phyloP scores from a whole-genome alignment of 1,140 invertebrate genomes.

The Danaus plexippus region DNA sequence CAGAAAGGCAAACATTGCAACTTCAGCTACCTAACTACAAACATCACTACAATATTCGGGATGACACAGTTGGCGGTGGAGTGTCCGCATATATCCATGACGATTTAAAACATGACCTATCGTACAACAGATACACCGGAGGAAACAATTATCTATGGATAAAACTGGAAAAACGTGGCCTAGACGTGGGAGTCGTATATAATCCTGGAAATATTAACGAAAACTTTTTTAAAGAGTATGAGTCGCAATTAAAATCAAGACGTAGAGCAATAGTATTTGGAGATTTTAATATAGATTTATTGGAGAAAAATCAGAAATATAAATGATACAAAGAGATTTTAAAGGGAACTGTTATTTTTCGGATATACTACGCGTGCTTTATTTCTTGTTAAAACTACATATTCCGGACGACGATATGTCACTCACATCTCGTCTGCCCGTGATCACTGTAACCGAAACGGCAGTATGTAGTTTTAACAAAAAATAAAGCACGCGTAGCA shows the following conservation, averaged over 20 bases:
- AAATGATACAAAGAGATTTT: conserved; percentile 5
- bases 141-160: conserved; percentile 14
- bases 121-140: no score
- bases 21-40: conserved; percentile 6
- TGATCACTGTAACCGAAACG: no score
- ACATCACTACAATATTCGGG: conserved; percentile 6
- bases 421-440: no score
- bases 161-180: conserved; percentile 10
- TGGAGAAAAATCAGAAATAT: neutral
- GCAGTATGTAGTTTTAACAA: no score
- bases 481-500: no score
- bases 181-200: conserved; percentile 13
- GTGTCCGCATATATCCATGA: conserved; percentile 9
- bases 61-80: conserved; percentile 2
- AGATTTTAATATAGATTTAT: no score
- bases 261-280: conserved; percentile 1
- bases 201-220: conserved; percentile 14
- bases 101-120: conserved; percentile 4
- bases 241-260: conserved; percentile 4
- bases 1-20: conserved; percentile 4
- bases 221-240: conserved; percentile 5
- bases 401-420: no score
- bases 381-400: no score
- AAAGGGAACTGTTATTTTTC: no score
- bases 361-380: no score